Percentiles rank a stretch among this genome's conserved stretches.
Conservation (phyloP, 2,888 invertebrate species). For the Diarsia rubi region DNA sequence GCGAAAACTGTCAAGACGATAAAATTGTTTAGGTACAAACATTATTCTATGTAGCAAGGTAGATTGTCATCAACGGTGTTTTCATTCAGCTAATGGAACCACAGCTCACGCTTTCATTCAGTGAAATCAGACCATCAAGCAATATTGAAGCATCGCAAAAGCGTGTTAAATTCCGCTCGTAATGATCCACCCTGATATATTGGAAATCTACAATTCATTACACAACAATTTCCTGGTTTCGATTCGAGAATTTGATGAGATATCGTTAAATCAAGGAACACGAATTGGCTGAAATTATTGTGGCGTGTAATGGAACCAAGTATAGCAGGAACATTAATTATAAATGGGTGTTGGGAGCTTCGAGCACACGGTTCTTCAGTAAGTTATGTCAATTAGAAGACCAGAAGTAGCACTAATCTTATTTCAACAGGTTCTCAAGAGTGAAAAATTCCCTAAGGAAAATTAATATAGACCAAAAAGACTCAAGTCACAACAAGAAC, state of each 20-base stretch:
- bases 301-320: not conserved
- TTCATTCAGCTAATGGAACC: constrained; percentile 33
- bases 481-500: not conserved
- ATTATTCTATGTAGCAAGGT: constrained; percentile 19
- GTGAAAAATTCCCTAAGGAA: not conserved
- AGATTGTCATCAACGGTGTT: constrained; percentile 19
- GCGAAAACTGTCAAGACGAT: constrained; percentile 44
- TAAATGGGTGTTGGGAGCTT: not conserved
- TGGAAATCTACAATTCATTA: constrained; percentile 49
- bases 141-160: constrained; percentile 38
- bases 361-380: not conserved
- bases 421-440: not conserved
- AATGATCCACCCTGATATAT: constrained; percentile 35
- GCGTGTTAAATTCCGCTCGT: constrained; percentile 37
- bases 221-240: constrained; percentile 27
- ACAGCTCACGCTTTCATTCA: constrained; percentile 31
- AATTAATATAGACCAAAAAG: not conserved
- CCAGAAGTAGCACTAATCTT: not conserved
- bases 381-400: not conserved
- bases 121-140: constrained; percentile 43
- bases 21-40: constrained; percentile 25
- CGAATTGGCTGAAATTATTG: constrained; percentile 20
- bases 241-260: constrained; percentile 17
- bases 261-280: constrained; percentile 28
- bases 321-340: not conserved